These are phyloP conservation scores for Drosophila truncata DNA, from an alignment of 1,140 invertebrate species.

Conservation along the genomic window DNA sequence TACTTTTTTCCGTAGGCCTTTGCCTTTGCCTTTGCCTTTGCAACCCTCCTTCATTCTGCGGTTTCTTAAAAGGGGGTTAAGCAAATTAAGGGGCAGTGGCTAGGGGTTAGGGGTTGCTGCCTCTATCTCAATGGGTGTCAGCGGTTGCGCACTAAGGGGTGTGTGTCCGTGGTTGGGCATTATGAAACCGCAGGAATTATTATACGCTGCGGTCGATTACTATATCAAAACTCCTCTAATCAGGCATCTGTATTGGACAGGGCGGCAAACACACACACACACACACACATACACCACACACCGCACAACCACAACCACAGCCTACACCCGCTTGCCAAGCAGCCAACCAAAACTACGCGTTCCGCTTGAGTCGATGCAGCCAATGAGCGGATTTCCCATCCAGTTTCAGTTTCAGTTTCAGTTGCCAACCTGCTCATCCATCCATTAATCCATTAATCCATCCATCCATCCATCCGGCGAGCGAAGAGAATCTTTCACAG, in stretches of 20 bases:
- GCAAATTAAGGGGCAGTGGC: constrained; percentile 12
- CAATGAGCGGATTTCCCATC: constrained; percentile 47
- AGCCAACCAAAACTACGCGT: constrained; percentile 55
- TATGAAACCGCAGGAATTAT: constrained; percentile 85
- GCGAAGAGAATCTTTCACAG: not conserved
- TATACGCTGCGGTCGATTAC: constrained; percentile 83
- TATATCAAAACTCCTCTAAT: constrained; percentile 78
- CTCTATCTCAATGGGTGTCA: constrained; percentile 50
- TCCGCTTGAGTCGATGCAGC: constrained; percentile 44
- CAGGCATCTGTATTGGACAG: constrained; percentile 46
- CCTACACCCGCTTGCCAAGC: constrained; percentile 2
- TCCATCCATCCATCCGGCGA: constrained; percentile 5
- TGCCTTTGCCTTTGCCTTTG: no score
- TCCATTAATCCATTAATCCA: not conserved
- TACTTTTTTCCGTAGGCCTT: constrained; percentile 18
- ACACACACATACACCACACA: constrained; percentile 12
- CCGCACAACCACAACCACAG: constrained; percentile 53
- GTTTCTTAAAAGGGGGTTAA: constrained; percentile 49
- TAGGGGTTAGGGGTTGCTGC: constrained; percentile 29
- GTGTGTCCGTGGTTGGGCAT: constrained; percentile 62
- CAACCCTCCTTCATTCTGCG: constrained; percentile 76
- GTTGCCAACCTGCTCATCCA: constrained; percentile 11
- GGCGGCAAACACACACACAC: constrained; percentile 9
- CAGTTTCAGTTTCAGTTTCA: not conserved
- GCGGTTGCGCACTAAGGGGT: constrained; percentile 72